Evolutionary conservation across 2,888 invertebrate genomes (phyloP).

Genomic region (Drepanosiphum platanoidis): DNA sequence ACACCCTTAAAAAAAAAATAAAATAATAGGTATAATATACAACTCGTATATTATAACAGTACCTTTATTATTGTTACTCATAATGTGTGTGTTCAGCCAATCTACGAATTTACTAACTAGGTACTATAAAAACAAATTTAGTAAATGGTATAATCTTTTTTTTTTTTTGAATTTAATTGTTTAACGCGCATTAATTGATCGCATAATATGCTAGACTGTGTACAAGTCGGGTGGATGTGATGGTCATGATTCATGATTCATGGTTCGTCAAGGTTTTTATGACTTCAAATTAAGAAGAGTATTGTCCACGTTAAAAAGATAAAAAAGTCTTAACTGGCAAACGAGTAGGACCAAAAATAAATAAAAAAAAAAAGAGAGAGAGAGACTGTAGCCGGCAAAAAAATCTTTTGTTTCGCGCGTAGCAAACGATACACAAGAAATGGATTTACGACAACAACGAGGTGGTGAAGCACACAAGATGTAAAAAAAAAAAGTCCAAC

Average conservation of each 20-base stretch:
- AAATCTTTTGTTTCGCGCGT: slow-evolving; percentile 25
- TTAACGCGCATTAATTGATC: not conserved
- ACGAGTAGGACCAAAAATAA: not conserved
- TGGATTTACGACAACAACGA: not conserved
- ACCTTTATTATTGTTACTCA: not conserved
- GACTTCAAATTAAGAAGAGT: slow-evolving; percentile 29
- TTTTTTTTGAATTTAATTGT: not conserved
- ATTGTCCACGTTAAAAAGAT: slow-evolving; percentile 8
- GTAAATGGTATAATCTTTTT: not conserved
- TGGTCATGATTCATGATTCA: slow-evolving; percentile 34
- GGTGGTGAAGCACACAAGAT: not conserved
- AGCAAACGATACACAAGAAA: slow-evolving; percentile 5
- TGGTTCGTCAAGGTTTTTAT: not conserved
- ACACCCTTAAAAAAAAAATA: too few species aligned
- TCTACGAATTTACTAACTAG: not conserved
- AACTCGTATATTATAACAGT: not conserved
- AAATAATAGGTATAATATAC: too few species aligned
- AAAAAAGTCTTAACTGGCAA: not conserved
- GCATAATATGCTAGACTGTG: not conserved
- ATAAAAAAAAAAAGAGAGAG: not conserved
- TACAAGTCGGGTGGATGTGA: not conserved
- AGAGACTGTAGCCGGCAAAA: not conserved
- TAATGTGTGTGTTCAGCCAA: not conserved
- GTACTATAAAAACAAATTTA: not conserved
- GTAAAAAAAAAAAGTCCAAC: not conserved